Evolutionary conservation across 2,797 vertebrate species (phyloP), one percentile per base, ranked within the genome.

Genomic region (Brotula barbata): DNA sequence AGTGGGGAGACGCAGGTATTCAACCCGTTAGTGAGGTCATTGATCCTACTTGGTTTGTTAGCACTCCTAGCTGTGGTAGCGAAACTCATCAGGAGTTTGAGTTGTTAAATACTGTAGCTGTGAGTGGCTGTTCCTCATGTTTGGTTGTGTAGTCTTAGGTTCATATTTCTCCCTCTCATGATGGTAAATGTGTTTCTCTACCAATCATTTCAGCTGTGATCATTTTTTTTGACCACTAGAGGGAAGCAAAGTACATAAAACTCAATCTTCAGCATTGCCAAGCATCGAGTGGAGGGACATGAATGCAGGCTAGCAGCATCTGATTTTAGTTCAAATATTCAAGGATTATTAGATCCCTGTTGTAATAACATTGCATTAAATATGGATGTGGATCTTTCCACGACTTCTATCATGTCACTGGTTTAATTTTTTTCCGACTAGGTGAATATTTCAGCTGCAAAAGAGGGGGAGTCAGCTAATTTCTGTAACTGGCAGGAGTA

Each of bases 401-500:
- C 8, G 25, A 25, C 6, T 28, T 16, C 13, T 40, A 10, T 42
- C 51, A 14, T 25, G 28, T 6, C 42, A 34, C 10, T 22, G 42
- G 14, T 57, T 34, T 20, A 13, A 34, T 15, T n/a, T 9, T 39
- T 22, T 17, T 22, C 20, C 22, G 34, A n/a, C n/a, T n/a, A n/a
- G 34, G 50, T 12, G 19, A 3, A 37, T 15, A 12, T 20, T 34
- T 14, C 1, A 36, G 17, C 16, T 28, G 13, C 6, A 33, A 33
- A 9, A 6, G 16, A 10, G 8, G 31, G 25, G 12, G 17, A 14
- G 9, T 23, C 19, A 52, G 14, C 7, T 39, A 45, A 22, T 33
- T 36, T 57, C 42, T 10, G 16, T 19, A 37, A n/a, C 63, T 82
- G 75, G 67, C 71, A 84, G 80, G 74, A 75, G 72, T n/a, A 68